These are phyloP conservation scores for Limnodromus scolopaceus DNA, from an alignment of 2,797 vertebrate genomes.

Conservation along the genomic window DNA sequence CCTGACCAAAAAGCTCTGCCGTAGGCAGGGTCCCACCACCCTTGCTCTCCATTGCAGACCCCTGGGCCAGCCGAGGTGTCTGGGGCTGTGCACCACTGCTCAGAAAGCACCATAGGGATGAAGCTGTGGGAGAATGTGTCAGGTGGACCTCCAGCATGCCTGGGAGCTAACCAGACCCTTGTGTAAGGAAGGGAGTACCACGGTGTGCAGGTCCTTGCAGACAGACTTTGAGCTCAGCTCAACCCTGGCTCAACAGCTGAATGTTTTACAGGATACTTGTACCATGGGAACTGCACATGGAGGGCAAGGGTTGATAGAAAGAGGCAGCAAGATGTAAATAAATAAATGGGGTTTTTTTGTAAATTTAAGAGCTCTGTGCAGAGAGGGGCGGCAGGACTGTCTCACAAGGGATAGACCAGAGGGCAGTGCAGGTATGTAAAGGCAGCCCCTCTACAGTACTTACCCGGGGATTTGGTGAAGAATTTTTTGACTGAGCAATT, in stretches of 20 bases:
- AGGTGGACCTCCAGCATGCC: neutral
- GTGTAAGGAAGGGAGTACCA: neutral
- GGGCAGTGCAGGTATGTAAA: neutral
- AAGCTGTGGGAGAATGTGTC: neutral
- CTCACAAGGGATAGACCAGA: neutral
- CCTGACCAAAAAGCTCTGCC: neutral
- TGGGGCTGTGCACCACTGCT: neutral
- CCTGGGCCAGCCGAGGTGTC: neutral
- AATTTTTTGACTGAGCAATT: neutral
- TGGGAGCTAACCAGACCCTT: neutral
- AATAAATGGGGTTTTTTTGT: neutral
- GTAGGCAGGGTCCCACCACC: neutral
- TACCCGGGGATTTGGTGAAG: neutral
- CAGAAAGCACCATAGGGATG: neutral
- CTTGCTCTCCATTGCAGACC: neutral
- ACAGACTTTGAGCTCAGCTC: neutral
- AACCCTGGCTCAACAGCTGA: neutral
- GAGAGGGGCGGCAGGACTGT: neutral
- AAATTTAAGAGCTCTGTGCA: neutral
- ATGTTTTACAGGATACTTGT: neutral
- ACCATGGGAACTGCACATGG: neutral
- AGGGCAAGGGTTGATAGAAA: neutral
- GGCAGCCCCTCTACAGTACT: neutral
- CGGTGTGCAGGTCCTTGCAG: accelerated
- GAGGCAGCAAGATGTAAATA: neutral